A percentile compares a stretch with the other conserved stretches of the same genome.
phyloP scores from a whole-genome alignment of 2,888 invertebrate genomes.

The Ramazzottius varieornatus region DNA sequence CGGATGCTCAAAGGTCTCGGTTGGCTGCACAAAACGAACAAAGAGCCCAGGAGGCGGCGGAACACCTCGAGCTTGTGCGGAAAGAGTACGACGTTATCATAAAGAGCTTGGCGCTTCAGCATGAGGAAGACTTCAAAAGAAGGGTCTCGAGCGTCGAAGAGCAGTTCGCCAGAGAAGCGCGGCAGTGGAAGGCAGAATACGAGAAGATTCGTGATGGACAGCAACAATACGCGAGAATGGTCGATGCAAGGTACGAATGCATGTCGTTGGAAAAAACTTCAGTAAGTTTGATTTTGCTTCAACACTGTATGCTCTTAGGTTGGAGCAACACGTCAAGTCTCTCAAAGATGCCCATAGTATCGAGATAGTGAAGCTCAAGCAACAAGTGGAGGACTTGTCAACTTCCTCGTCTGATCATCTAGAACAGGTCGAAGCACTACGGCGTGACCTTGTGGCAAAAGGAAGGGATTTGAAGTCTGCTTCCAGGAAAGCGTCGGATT shows the following conservation, averaged over 20 bases:
- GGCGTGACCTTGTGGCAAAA: too few species aligned
- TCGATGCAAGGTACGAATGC: too few species aligned
- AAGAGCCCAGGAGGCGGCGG: too few species aligned
- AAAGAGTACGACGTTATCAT: not conserved
- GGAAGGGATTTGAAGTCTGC: not conserved
- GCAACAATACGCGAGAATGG: not conserved
- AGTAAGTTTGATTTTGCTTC: too few species aligned
- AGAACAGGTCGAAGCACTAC: too few species aligned
- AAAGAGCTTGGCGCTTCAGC: not conserved
- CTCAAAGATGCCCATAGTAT: not conserved
- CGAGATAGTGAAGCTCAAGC: not conserved
- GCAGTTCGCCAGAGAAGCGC: not conserved
- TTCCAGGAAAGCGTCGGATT: too few species aligned
- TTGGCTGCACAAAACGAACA: not conserved
- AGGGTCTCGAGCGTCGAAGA: not conserved
- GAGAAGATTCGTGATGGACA: not conserved
- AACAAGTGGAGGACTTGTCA: not conserved
- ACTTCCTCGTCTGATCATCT: too few species aligned
- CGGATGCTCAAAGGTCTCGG: too few species aligned
- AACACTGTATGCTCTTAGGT: too few species aligned
- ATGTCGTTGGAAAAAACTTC: too few species aligned
- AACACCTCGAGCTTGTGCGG: too few species aligned
- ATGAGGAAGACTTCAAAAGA: not conserved
- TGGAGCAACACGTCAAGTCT: not conserved
- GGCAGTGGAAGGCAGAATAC: not conserved